Percentiles rank a stretch among this genome's conserved stretches.
Evolutionary conservation across 1,140 invertebrate genomes (phyloP).

Genomic region (Diuraphis noxia): DNA sequence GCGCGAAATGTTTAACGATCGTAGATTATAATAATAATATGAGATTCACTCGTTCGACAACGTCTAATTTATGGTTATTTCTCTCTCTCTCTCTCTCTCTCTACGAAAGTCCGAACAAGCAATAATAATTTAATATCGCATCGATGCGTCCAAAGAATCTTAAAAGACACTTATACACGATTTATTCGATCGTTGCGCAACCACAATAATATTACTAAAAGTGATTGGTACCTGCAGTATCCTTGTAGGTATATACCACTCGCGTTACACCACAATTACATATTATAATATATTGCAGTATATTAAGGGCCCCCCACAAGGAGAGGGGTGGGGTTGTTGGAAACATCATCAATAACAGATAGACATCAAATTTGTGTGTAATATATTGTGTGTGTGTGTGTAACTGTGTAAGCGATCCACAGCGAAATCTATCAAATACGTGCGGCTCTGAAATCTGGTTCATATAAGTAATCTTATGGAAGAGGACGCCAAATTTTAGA

Average conservation of each 20-base stretch:
- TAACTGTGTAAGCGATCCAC: no score
- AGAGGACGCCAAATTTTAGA: no score
- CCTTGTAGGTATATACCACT: background rate
- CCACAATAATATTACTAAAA: background rate
- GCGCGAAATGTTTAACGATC: conserved; percentile 25
- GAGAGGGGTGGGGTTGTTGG: no score
- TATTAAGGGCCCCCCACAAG: no score
- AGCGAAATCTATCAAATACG: no score
- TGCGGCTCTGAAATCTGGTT: no score
- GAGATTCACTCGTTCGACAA: conserved; percentile 8
- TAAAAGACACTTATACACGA: background rate
- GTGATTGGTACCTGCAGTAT: background rate
- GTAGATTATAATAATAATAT: conserved; percentile 9
- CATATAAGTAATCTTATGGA: no score
- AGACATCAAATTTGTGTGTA: no score
- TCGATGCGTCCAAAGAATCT: background rate
- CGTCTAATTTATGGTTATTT: conserved; percentile 19
- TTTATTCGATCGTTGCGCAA: background rate
- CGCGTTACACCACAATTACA: background rate
- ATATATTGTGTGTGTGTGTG: no score
- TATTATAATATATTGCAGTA: no score
- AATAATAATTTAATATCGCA: background rate
- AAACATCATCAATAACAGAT: no score
- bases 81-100: background rate
- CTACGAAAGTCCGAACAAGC: background rate